Evolutionary conservation across 2,797 vertebrate species (phyloP), one percentile per base, ranked within the genome.

Genomic region (Micromesistius poutassou): DNA sequence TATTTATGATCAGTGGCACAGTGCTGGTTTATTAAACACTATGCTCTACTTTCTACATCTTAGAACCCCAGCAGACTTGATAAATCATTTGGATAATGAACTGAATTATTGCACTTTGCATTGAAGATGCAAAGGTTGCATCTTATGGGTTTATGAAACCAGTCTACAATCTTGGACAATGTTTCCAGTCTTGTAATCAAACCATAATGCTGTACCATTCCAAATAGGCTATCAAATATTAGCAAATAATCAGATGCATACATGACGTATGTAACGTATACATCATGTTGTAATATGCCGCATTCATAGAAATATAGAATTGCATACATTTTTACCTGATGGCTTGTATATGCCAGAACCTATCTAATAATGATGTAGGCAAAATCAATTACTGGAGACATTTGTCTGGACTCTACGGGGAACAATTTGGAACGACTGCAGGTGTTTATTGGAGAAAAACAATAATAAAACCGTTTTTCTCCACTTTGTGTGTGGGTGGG

Each of bases 1-100:
- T 89, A 91, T 92, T 86, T 84, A 87, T 83, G 81, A 89, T 89
- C 78, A 87, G 81, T 28, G 75, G 80, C 76, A 79, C 81, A 87
- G 86, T 62, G 50, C 77, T 84, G 42, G 76, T 74, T 76, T 91
- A 85, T 91, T 81, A 76, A 89, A 93, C 77, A 83, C 50, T 62
- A 55, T 72, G 71, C 66, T 42, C 38, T 38, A 72, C 74, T 76
- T 38, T 77, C 74, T 76, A 85, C 79, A 76, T 80, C 71, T 66
- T 77, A 74, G 73, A 68, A 81, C 42, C 38, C 66, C 62, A 79
- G 35, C 31, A 76, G 79, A 81, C 76, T 83, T 91, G 85, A 92
- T 86, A 62, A 86, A 89, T 81, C 66, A 88, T 83, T 76, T 76
- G 72, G 46, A 38, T 71, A 70, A 83, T 78, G 74, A 73, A 74